phyloP scores from a whole-genome alignment of 92 coral and sea anemone genomes.

The Palythoa grandis region DNA sequence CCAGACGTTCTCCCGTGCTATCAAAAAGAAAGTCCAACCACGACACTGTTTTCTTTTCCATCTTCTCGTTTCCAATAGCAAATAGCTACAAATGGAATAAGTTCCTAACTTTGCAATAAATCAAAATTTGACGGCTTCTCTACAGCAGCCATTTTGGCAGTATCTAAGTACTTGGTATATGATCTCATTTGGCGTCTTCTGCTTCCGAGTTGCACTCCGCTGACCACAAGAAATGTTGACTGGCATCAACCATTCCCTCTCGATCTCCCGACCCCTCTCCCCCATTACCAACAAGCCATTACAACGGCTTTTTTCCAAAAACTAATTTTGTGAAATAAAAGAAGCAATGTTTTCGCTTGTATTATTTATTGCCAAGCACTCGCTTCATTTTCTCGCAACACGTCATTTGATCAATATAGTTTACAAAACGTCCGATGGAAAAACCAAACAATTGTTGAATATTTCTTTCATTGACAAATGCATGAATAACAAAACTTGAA shows the following conservation, averaged over 20 bases:
- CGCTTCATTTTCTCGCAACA: too few relatives aligned
- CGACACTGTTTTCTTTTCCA: conserved; percentile 32
- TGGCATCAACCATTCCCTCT: background rate
- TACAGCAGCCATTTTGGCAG: background rate
- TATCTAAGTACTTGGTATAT: background rate
- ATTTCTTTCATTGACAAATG: too few relatives aligned
- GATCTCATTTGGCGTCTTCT: background rate
- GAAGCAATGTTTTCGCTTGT: too few relatives aligned
- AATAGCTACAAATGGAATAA: background rate
- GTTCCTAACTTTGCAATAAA: background rate
- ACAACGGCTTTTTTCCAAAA: too few relatives aligned
- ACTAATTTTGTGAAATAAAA: too few relatives aligned
- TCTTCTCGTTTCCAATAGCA: background rate
- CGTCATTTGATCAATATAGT: too few relatives aligned
- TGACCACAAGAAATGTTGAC: background rate
- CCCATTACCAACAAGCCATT: too few relatives aligned
- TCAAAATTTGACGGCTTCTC: background rate
- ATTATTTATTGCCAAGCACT: too few relatives aligned
- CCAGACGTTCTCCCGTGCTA: conserved; percentile 25
- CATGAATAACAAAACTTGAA: too few relatives aligned
- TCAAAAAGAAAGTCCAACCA: conserved; percentile 43
- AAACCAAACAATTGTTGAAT: too few relatives aligned
- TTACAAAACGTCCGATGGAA: too few relatives aligned
- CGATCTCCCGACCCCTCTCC: background rate
- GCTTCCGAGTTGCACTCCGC: background rate